Conservation (phyloP, 2,888 invertebrate genomes). For the Drosophila robusta region DNA sequence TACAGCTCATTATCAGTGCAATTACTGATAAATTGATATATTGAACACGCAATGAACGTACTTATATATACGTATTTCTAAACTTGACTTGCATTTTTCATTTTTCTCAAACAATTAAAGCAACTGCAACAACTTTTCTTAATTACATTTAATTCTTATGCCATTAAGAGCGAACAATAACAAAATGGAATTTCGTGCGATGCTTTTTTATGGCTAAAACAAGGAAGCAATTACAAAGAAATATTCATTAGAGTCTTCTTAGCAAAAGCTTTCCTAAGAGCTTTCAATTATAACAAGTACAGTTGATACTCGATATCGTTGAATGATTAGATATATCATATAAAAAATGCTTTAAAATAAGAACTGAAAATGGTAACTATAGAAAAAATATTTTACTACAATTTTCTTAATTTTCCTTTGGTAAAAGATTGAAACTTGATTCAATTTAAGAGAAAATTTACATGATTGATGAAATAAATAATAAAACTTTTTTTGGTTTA, state of each 20-base stretch:
- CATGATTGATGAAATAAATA: too few relatives aligned
- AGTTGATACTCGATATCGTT: too few relatives aligned
- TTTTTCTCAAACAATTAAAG: slow-evolving; percentile 24
- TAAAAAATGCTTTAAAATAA: too few relatives aligned
- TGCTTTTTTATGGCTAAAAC: not conserved
- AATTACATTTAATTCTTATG: slow-evolving; percentile 19
- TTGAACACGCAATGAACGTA: slow-evolving; percentile 36
- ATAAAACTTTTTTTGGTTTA: too few relatives aligned
- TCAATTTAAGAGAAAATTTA: too few relatives aligned
- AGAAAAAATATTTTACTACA: not conserved
- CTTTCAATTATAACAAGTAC: not conserved
- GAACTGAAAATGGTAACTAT: not conserved
- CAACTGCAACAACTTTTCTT: not conserved
- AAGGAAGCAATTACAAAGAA: not conserved
- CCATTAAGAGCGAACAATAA: slow-evolving; percentile 10
- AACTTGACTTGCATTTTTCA: slow-evolving; percentile 21
- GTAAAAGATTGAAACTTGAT: too few relatives aligned
- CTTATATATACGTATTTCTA: not conserved
- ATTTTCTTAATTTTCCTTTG: too few relatives aligned
- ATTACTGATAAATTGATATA: slow-evolving; percentile 27
- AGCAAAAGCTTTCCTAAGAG: not conserved
- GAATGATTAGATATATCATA: too few relatives aligned
- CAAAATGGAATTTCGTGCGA: not conserved
- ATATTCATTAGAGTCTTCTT: not conserved
- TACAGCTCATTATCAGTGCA: slow-evolving; percentile 31